These are phyloP conservation scores for Betta splendens DNA, from an alignment of 2,797 vertebrate genomes.

Conservation along the genomic window DNA sequence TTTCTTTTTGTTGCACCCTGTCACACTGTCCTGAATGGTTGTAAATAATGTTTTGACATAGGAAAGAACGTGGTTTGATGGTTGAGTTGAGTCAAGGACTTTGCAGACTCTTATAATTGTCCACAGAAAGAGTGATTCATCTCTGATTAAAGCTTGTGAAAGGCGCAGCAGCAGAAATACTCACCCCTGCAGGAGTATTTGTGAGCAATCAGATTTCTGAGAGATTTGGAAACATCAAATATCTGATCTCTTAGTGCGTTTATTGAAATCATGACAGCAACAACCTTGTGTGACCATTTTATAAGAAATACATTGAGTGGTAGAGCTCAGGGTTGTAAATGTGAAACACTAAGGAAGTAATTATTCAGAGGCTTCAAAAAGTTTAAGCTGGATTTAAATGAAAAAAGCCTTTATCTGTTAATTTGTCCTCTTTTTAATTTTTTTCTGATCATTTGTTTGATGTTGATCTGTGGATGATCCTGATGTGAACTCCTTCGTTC, in stretches of 20 bases:
- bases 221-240: constrained; percentile 32
- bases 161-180: constrained; percentile 16
- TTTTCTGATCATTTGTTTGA: constrained; percentile 19
- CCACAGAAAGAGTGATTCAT: constrained; percentile 32
- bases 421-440: constrained; percentile 10
- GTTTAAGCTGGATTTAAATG: not conserved
- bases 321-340: constrained; percentile 4
- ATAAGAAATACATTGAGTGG: not conserved
- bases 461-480: constrained; percentile 20
- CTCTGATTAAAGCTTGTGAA: constrained; percentile 50
- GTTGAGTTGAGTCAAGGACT: constrained; percentile 35
- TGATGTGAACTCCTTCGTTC: constrained; percentile 29
- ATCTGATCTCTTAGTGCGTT: constrained; percentile 5
- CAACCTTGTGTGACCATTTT: constrained; percentile 5
- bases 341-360: not conserved
- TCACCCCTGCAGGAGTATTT: constrained; percentile 28
- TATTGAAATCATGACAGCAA: constrained; percentile 16
- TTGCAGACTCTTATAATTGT: constrained; percentile 27
- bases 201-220: constrained; percentile 53
- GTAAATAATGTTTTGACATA: constrained; percentile 54
- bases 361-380: constrained; percentile 1
- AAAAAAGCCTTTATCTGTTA: constrained; percentile 6
- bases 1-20: constrained; percentile 42
- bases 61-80: constrained; percentile 17
- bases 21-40: constrained; percentile 42